A percentile compares a stretch with the other conserved stretches of the same genome.
phyloP scores from a whole-genome alignment of 37 sponge, comb jelly and placozoan species.

The Chondrosia reniformis region DNA sequence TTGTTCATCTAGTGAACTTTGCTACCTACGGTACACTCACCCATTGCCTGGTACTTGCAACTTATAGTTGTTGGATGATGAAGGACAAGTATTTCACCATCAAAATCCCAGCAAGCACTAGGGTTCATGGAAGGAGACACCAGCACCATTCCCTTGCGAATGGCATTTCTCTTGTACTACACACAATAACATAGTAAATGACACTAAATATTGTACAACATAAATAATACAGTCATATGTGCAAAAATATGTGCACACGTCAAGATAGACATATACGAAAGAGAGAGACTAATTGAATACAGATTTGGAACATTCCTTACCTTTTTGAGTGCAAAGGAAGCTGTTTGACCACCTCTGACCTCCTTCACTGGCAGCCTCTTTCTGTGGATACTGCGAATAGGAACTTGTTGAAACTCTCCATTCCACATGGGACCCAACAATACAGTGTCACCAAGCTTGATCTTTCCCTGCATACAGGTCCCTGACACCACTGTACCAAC shows the following conservation, averaged over 20 bases:
- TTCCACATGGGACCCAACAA: constrained; percentile 84
- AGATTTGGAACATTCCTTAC: constrained; percentile 11
- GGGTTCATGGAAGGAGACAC: constrained; percentile 69
- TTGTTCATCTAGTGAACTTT: too few relatives aligned
- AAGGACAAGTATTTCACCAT: constrained; percentile 93
- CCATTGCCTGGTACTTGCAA: constrained; percentile 96
- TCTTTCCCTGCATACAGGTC: constrained; percentile 87
- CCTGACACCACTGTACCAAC: constrained; percentile 97
- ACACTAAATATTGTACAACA: too few relatives aligned
- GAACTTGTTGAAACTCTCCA: constrained; percentile 85
- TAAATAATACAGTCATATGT: background rate
- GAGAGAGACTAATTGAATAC: background rate
- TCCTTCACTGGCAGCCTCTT: constrained; percentile 92
- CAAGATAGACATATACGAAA: background rate
- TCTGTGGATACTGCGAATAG: constrained; percentile 87
- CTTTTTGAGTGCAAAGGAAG: constrained; percentile 98
- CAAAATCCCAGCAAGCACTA: constrained; percentile 92
- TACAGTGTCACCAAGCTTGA: constrained; percentile 77
- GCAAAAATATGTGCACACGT: background rate
- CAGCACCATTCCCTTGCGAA: constrained; percentile 99
- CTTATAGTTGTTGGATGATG: constrained; percentile 98
- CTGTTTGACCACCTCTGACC: constrained; percentile 93
- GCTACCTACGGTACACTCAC: too few relatives aligned
- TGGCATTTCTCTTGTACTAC: constrained; percentile 49
- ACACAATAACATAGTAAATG: background rate